Evolutionary conservation across 1,140 invertebrate genomes (phyloP).

Genomic region (Mercenaria mercenaria): DNA sequence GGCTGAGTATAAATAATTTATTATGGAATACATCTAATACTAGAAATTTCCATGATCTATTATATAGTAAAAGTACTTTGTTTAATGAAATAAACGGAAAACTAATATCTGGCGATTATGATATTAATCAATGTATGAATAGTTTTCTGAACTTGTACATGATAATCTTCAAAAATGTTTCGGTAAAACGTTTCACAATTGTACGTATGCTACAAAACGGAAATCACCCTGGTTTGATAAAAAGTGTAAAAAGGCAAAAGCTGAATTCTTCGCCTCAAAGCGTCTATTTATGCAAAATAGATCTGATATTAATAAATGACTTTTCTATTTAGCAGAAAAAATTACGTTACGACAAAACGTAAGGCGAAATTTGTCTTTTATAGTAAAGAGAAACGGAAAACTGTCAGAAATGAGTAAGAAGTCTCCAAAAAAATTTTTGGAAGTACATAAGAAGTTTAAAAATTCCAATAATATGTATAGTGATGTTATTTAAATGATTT

Average conservation of each 20-base stretch:
- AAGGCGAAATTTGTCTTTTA: neutral
- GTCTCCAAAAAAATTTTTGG: neutral
- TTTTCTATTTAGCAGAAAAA: neutral
- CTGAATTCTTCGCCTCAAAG: neutral
- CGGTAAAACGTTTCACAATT: neutral
- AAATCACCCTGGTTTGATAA: conserved; percentile 19
- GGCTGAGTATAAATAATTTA: neutral
- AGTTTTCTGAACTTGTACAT: neutral
- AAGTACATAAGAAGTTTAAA: neutral
- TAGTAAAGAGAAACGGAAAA: neutral
- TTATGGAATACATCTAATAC: too few species aligned
- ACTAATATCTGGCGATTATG: neutral
- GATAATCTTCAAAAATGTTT: neutral
- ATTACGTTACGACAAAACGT: neutral
- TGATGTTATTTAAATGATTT: neutral
- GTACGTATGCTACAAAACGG: neutral
- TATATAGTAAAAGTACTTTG: neutral
- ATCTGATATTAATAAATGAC: neutral
- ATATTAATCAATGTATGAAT: conserved; percentile 29
- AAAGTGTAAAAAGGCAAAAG: neutral
- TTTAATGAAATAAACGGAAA: neutral
- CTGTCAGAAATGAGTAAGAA: neutral
- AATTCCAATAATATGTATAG: neutral
- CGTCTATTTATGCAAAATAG: neutral
- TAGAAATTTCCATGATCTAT: too few species aligned